A percentile compares a stretch with the other conserved stretches of the same genome.
These are phyloP conservation scores for Drosophila ochracea DNA, from an alignment of 2,888 invertebrate genomes.

Conservation along the genomic window DNA sequence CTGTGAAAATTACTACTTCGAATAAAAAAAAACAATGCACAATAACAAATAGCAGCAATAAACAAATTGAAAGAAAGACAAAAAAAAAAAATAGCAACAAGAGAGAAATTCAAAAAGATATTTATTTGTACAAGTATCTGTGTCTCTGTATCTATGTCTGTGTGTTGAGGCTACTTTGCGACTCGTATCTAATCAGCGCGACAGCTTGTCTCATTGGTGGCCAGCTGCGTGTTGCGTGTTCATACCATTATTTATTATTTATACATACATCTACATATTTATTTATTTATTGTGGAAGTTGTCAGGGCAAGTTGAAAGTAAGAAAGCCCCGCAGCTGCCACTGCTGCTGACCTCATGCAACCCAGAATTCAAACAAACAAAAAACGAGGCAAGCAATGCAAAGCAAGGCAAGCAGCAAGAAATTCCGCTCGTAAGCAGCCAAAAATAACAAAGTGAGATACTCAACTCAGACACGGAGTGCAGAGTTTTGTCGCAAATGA, in stretches of 20 bases:
- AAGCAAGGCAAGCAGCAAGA: constrained; percentile 6
- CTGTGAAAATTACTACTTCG: constrained; percentile 26
- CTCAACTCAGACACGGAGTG: constrained; percentile 11
- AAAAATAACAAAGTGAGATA: constrained; percentile 45
- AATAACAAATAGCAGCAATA: constrained; percentile 48
- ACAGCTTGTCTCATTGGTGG: constrained; percentile 69
- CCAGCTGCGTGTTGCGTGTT: constrained; percentile 57
- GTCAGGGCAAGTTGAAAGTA: constrained; percentile 17
- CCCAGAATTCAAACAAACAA: constrained; percentile 44
- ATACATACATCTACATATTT: constrained; percentile 32
- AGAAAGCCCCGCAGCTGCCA: constrained; percentile 39
- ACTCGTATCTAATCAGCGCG: constrained; percentile 71
- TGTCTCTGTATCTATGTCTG: constrained; percentile 31
- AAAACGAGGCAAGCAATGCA: constrained; percentile 1
- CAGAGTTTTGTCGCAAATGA: constrained; percentile 56
- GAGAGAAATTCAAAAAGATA: constrained; percentile 43
- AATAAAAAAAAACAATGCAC: constrained; percentile 46
- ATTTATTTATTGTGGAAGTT: constrained; percentile 35
- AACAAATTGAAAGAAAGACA: constrained; percentile 54
- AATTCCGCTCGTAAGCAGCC: constrained; percentile 50
- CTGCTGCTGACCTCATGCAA: constrained; percentile 61
- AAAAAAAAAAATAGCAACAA: constrained; percentile 9
- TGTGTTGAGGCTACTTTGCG: constrained; percentile 25
- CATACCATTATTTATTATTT: constrained; percentile 58
- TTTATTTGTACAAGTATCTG: constrained; percentile 30